These are phyloP conservation scores for Parelbella ahira DNA, from an alignment of 2,888 invertebrate species.

Conservation along the genomic window DNA sequence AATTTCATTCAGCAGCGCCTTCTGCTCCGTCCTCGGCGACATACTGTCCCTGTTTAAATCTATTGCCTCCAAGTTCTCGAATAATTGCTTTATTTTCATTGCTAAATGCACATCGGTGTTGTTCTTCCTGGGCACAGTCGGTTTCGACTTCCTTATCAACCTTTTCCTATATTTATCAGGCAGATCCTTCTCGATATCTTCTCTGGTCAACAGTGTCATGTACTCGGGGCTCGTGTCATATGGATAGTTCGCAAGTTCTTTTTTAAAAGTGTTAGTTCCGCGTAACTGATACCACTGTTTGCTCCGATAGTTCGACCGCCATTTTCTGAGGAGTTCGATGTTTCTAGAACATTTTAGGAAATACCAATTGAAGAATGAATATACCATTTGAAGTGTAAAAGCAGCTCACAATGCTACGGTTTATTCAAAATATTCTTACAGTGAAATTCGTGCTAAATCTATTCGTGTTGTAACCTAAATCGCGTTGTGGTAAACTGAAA, in stretches of 20 bases:
- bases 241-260: conserved; percentile 48
- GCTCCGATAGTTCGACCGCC: conserved; percentile 70
- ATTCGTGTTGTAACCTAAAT: too few species aligned
- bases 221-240: conserved; percentile 81
- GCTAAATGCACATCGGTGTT: conserved; percentile 62
- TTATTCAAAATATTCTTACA: too few species aligned
- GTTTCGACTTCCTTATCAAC: conserved; percentile 45
- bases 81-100: conserved; percentile 65
- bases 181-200: conserved; percentile 68
- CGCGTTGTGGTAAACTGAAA: too few species aligned
- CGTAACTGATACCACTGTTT: conserved; percentile 39
- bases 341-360: too few species aligned
- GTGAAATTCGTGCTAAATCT: too few species aligned
- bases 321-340: conserved; percentile 68
- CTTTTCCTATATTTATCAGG: conserved; percentile 65
- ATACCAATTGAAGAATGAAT: too few species aligned
- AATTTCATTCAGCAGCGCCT: conserved; percentile 77
- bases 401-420: too few species aligned
- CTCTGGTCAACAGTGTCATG: conserved; percentile 70
- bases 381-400: too few species aligned
- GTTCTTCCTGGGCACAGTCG: conserved; percentile 53
- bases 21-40: conserved; percentile 78
- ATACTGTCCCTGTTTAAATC: conserved; percentile 57
- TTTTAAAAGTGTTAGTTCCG: conserved; percentile 39
- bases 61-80: conserved; percentile 65